These are phyloP conservation scores for Cotesia chilonis DNA, from an alignment of 1,140 invertebrate genomes.

Conservation along the genomic window DNA sequence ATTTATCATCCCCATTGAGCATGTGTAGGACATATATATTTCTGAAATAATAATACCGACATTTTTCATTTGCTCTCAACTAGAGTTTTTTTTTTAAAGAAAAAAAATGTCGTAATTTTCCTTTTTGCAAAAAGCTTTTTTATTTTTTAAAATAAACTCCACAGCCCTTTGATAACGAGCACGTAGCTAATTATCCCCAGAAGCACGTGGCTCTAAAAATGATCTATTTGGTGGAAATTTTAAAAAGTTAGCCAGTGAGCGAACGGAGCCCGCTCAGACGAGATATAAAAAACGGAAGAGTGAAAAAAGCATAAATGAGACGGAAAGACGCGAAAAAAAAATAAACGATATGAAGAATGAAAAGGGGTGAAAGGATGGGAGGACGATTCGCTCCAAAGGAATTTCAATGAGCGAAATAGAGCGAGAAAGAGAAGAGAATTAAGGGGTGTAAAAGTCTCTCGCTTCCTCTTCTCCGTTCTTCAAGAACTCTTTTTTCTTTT, in stretches of 20 bases:
- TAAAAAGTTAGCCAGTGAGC: conserved; percentile 35
- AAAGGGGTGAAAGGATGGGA: conserved; percentile 11
- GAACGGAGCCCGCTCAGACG: conserved; percentile 18
- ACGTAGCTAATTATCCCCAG: conserved; percentile 62
- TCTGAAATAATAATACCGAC: too few species aligned
- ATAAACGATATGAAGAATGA: not conserved
- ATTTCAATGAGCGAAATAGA: conserved; percentile 61
- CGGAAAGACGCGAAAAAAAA: conserved; percentile 30
- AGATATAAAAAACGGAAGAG: conserved; percentile 25
- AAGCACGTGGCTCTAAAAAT: conserved; percentile 56
- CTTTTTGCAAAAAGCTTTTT: conserved; percentile 38
- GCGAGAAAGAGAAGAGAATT: conserved; percentile 32
- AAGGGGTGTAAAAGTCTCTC: conserved; percentile 23
- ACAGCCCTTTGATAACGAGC: conserved; percentile 45
- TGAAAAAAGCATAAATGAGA: conserved; percentile 29
- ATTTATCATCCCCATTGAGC: not conserved
- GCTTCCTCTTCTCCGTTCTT: conserved; percentile 17
- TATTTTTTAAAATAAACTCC: conserved; percentile 37
- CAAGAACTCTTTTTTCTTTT: too few species aligned
- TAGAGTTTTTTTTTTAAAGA: too few species aligned
- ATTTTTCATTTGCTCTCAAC: too few species aligned
- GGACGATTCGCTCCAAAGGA: conserved; percentile 53
- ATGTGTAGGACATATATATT: too few species aligned
- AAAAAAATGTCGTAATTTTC: conserved; percentile 9
- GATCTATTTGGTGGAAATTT: conserved; percentile 59